Evolutionary conservation across 1,140 invertebrate species (phyloP).

Genomic region (Goniozus legneri): DNA sequence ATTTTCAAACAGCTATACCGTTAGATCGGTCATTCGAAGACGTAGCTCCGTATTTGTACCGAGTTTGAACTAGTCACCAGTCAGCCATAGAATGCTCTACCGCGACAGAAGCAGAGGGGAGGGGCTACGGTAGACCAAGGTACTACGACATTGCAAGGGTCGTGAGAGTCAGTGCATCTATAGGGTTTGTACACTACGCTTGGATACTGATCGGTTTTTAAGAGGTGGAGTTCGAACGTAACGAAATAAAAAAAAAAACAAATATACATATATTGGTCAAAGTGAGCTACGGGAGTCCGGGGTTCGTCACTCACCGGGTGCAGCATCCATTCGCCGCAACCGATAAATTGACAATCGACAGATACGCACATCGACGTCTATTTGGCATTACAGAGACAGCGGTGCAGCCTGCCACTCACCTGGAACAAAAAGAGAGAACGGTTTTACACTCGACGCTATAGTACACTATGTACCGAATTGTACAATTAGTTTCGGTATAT

Average conservation of each 20-base stretch:
- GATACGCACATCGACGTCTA: conserved; percentile 54
- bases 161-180: too few relatives aligned
- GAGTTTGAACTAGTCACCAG: too few relatives aligned
- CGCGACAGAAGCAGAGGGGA: conserved; percentile 3
- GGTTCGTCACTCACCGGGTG: conserved; percentile 54
- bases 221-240: too few relatives aligned
- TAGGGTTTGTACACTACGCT: conserved; percentile 27
- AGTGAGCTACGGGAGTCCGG: conserved; percentile 50
- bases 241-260: too few relatives aligned
- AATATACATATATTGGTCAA: conserved; percentile 37
- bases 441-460: neutral
- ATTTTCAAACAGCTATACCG: too few relatives aligned
- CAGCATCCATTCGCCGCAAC: conserved; percentile 54
- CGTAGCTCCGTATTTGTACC: too few relatives aligned
- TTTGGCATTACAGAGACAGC: conserved; percentile 55
- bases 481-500: too few relatives aligned
- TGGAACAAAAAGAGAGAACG: conserved; percentile 40
- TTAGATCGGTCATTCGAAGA: too few relatives aligned
- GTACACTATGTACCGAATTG: too few relatives aligned
- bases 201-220: conserved; percentile 23
- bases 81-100: too few relatives aligned
- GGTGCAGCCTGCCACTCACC: conserved; percentile 54
- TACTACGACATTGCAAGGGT: conserved; percentile 27
- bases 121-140: neutral
- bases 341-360: conserved; percentile 54